Conservation (phyloP, 2,797 vertebrate genomes). For the Pyrocephalus nanus region DNA sequence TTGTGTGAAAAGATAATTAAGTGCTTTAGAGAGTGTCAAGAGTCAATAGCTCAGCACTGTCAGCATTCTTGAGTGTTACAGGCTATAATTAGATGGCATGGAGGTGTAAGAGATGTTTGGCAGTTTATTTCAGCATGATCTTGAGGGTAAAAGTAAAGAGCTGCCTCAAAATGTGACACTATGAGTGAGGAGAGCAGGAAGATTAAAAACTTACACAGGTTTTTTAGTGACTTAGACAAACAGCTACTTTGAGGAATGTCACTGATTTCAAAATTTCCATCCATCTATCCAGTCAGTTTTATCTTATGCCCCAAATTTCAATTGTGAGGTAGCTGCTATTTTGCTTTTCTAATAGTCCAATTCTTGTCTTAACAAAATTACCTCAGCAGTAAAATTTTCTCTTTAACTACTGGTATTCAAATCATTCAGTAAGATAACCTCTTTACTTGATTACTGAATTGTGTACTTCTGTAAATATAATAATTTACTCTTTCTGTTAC, state of each 20-base stretch:
- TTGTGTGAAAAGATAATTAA: conserved; percentile 88
- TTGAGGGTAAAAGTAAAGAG: conserved; percentile 73
- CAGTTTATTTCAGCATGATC: conserved; percentile 80
- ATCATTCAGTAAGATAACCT: background rate
- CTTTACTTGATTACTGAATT: background rate
- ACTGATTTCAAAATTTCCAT: background rate
- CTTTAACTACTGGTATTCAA: background rate
- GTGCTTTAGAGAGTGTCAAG: conserved; percentile 85
- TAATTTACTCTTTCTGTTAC: background rate
- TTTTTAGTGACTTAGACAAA: conserved; percentile 30
- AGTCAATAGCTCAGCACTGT: conserved; percentile 85
- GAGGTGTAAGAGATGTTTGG: conserved; percentile 82
- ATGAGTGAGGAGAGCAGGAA: conserved; percentile 32
- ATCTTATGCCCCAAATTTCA: background rate
- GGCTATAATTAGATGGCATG: conserved; percentile 87
- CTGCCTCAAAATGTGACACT: conserved; percentile 63
- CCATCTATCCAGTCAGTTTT: background rate
- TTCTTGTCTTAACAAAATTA: background rate
- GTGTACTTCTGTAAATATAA: background rate
- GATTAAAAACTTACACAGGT: conserved; percentile 10
- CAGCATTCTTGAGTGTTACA: conserved; percentile 80
- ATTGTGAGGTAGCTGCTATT: background rate
- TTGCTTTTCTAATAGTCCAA: background rate
- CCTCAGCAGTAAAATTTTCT: background rate
- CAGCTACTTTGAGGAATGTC: background rate